These are phyloP conservation scores for Spilosoma lubricipeda DNA, from an alignment of 2,888 invertebrate species.

Conservation along the genomic window DNA sequence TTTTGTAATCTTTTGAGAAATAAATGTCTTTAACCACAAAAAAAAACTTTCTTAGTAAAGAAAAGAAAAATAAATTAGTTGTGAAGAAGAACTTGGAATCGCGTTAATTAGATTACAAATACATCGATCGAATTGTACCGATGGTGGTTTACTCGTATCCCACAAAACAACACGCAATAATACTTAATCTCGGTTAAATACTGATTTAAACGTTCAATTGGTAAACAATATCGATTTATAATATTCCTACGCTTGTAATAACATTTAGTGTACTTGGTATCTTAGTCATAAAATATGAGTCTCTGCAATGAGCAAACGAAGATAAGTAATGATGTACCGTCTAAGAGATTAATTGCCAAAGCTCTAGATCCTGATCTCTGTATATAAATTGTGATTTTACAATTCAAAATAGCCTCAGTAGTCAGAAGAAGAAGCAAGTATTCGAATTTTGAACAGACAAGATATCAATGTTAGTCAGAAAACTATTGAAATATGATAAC, in stretches of 20 bases:
- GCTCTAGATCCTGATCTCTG: conserved; percentile 38
- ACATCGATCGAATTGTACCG: too few relatives aligned
- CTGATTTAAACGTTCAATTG: too few relatives aligned
- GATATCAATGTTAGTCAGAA: background rate
- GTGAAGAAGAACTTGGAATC: too few relatives aligned
- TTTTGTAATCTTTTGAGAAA: too few relatives aligned
- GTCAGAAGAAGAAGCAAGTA: conserved; percentile 2
- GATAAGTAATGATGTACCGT: conserved; percentile 55
- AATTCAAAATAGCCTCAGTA: conserved; percentile 22
- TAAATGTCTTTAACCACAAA: too few relatives aligned
- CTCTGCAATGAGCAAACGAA: conserved; percentile 41
- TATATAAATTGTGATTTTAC: conserved; percentile 40
- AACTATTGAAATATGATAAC: background rate
- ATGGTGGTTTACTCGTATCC: too few relatives aligned
- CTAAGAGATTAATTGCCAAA: conserved; percentile 46
- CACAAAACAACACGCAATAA: too few relatives aligned
- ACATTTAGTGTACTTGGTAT: background rate
- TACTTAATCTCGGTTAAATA: too few relatives aligned
- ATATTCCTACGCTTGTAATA: background rate
- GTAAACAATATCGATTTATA: background rate
- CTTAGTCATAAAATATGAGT: conserved; percentile 42
- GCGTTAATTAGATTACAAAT: too few relatives aligned
- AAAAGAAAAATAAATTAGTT: too few relatives aligned
- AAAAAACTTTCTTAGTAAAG: too few relatives aligned
- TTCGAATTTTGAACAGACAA: background rate